Conservation (phyloP, 2,888 invertebrate species). For the Agrotis puta region DNA sequence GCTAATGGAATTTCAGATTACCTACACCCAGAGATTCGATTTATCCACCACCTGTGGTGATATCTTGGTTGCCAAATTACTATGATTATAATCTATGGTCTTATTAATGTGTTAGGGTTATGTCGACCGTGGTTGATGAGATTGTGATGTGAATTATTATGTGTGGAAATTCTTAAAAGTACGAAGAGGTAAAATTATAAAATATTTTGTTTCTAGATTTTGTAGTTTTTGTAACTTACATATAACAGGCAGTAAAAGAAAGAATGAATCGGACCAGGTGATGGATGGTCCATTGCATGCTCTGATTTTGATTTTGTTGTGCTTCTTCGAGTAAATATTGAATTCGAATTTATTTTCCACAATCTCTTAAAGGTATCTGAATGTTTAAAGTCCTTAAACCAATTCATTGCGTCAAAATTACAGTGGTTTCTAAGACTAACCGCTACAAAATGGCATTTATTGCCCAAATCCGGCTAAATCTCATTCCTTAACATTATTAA, state of each 20-base stretch:
- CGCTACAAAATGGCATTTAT: slow-evolving; percentile 16
- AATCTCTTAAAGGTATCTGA: neutral
- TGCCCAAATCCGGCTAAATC: slow-evolving; percentile 24
- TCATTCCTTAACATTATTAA: slow-evolving; percentile 31
- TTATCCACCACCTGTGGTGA: slow-evolving; percentile 51
- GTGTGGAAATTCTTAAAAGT: no score
- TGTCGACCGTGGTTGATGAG: neutral
- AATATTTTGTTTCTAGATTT: no score
- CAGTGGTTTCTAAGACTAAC: neutral
- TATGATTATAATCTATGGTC: slow-evolving; percentile 42
- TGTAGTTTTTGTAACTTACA: no score
- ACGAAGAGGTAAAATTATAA: no score
- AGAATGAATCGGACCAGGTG: no score
- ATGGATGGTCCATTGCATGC: no score
- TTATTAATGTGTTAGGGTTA: slow-evolving; percentile 23
- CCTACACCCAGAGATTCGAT: slow-evolving; percentile 59
- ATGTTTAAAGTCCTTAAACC: neutral
- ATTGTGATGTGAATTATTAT: neutral
- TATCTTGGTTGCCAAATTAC: slow-evolving; percentile 49
- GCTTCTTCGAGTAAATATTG: neutral
- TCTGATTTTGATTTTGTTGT: neutral
- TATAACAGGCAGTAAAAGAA: no score
- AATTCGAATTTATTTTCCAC: no score
- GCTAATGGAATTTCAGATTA: slow-evolving; percentile 74
- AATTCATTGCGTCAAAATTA: slow-evolving; percentile 9